A percentile compares a stretch with the other conserved stretches of the same genome.
phyloP scores from a whole-genome alignment of 37 sponge, comb jelly and placozoan genomes.

The Diacarnus erythraeanus region DNA sequence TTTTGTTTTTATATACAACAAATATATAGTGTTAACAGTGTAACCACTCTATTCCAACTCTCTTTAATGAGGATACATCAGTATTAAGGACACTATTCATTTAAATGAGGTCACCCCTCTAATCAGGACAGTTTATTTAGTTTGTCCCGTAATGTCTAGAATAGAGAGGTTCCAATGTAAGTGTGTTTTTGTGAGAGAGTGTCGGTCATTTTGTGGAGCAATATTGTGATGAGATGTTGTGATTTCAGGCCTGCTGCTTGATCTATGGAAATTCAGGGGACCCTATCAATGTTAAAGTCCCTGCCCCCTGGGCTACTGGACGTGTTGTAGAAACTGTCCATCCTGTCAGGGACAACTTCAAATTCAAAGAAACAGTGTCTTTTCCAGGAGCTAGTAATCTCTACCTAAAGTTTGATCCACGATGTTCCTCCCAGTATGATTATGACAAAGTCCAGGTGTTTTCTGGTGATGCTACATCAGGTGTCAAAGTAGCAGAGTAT shows the following conservation, averaged over 20 bases:
- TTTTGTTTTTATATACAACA: too few species aligned
- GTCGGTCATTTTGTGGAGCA: background rate
- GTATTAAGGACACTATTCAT: too few species aligned
- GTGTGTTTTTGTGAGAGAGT: background rate
- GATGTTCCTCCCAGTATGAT: slow-evolving; percentile 93
- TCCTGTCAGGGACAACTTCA: slow-evolving; percentile 95
- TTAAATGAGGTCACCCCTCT: background rate
- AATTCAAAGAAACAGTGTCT: slow-evolving; percentile 92
- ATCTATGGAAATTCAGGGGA: slow-evolving; percentile 36
- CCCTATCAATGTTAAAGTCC: slow-evolving; percentile 57
- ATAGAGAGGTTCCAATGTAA: background rate
- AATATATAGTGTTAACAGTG: too few species aligned
- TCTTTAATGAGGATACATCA: too few species aligned
- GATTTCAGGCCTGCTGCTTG: slow-evolving; percentile 30
- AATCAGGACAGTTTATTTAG: too few species aligned
- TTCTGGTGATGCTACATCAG: slow-evolving; percentile 62
- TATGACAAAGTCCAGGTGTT: slow-evolving; percentile 92
- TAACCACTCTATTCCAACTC: too few species aligned
- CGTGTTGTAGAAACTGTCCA: slow-evolving; percentile 89
- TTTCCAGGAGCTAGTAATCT: slow-evolving; percentile 93
- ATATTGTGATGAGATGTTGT: background rate
- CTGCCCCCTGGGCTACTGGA: slow-evolving; percentile 94
- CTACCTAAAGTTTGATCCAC: slow-evolving; percentile 89
- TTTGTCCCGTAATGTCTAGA: too few species aligned
- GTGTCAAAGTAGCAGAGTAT: slow-evolving; percentile 81